phyloP scores from a whole-genome alignment of 2,888 invertebrate species.

The Drosophila monieri region DNA sequence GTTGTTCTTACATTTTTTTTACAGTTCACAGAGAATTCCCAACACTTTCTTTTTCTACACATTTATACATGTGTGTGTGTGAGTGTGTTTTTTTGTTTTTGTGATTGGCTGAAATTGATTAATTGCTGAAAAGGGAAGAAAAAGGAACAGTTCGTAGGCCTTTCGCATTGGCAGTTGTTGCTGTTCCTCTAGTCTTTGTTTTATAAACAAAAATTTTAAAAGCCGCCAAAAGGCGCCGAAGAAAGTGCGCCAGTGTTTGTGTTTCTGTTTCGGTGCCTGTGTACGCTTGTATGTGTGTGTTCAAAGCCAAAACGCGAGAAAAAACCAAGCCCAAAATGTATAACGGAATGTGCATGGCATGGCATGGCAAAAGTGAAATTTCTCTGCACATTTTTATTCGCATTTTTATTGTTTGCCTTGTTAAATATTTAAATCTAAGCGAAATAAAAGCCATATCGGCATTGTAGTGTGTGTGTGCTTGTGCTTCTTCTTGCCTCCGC shows the following conservation, averaged over 20 bases:
- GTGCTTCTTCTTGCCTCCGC: conserved; percentile 1
- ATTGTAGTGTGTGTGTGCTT: conserved; percentile 16
- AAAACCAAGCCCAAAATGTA: conserved; percentile 49
- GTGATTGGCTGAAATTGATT: conserved; percentile 42
- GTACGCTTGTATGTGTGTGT: conserved; percentile 10
- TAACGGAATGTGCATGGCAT: conserved; percentile 58
- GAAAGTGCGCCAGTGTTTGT: conserved; percentile 61
- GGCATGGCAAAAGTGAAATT: conserved; percentile 66
- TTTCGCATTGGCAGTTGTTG: conserved; percentile 3
- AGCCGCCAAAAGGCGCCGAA: conserved; percentile 67
- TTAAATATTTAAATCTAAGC: conserved; percentile 59
- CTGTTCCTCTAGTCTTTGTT: conserved; percentile 16
- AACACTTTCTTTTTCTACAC: conserved; percentile 8
- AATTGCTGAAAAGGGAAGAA: conserved; percentile 33
- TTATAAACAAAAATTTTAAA: conserved; percentile 54
- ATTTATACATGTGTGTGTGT: conserved; percentile 4
- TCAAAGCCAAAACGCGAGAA: conserved; percentile 52
- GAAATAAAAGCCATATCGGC: conserved; percentile 21
- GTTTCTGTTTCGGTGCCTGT: conserved; percentile 12
- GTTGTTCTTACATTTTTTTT: conserved; percentile 17
- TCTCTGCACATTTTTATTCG: conserved; percentile 39
- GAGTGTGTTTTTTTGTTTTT: conserved; percentile 3
- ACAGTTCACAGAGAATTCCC: conserved; percentile 6
- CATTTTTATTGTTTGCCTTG: conserved; percentile 10
- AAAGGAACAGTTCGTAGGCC: conserved; percentile 5